Evolutionary conservation across 2,888 invertebrate species (phyloP).

Genomic region (Amblyjoppa proteus): DNA sequence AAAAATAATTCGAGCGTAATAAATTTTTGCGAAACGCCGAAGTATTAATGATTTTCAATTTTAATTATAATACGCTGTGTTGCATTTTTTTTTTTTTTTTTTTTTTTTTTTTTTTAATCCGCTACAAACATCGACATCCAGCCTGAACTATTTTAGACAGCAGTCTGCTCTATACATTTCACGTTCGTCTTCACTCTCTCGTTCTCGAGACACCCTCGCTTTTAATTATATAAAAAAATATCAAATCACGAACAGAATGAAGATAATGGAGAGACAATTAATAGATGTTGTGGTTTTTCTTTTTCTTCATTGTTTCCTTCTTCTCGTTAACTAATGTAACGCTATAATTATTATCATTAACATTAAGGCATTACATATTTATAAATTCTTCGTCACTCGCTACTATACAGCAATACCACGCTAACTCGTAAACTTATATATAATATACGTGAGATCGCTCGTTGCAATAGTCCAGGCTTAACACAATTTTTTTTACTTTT

Average conservation of each 20-base stretch:
- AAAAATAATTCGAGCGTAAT: neutral
- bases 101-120: constrained; percentile 74
- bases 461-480: constrained; percentile 84
- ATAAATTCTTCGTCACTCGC: constrained; percentile 81
- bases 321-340: constrained; percentile 80
- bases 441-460: constrained; percentile 84
- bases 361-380: constrained; percentile 85
- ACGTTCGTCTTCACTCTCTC: constrained; percentile 66
- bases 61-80: constrained; percentile 84
- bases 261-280: constrained; percentile 78
- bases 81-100: constrained; percentile 71
- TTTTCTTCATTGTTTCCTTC: constrained; percentile 14
- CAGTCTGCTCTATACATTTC: constrained; percentile 80
- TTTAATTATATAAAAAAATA: constrained; percentile 77
- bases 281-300: constrained; percentile 56
- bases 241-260: constrained; percentile 81
- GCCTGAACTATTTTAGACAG: constrained; percentile 84
- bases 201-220: constrained; percentile 62
- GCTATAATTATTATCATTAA: constrained; percentile 84
- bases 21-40: constrained; percentile 60
- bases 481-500: constrained; percentile 64
- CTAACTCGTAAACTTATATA: constrained; percentile 80
- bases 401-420: constrained; percentile 82
- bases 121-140: constrained; percentile 85
- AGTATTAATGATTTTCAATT: constrained; percentile 82